Evolutionary conservation across 2,888 invertebrate genomes (phyloP).

Genomic region (Harpalus rubripes): DNA sequence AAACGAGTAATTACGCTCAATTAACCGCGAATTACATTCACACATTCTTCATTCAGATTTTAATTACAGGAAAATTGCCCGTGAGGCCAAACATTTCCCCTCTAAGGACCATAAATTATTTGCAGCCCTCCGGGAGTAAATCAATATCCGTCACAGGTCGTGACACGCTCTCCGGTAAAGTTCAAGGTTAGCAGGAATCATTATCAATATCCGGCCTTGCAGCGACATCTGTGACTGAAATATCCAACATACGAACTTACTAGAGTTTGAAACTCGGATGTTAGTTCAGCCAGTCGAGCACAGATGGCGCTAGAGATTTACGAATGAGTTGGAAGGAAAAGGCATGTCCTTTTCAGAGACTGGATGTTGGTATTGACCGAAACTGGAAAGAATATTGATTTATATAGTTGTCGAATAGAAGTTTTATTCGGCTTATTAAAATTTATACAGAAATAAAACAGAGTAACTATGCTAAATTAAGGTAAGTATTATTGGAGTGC

Average conservation of each 20-base stretch:
- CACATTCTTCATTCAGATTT: conserved; percentile 39
- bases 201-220: conserved; percentile 9
- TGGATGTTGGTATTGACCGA: conserved; percentile 2
- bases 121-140: conserved; percentile 38
- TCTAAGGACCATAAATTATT: conserved; percentile 29
- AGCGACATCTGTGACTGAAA: conserved; percentile 37
- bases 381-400: conserved; percentile 17
- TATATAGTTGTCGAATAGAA: neutral
- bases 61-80: conserved; percentile 47
- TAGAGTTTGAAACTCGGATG: conserved; percentile 5
- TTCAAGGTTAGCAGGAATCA: conserved; percentile 3
- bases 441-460: too few species aligned
- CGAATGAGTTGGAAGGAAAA: neutral
- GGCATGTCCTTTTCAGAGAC: neutral
- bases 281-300: conserved; percentile 31
- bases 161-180: conserved; percentile 19
- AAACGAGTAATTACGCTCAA: neutral
- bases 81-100: neutral
- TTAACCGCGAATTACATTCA: conserved; percentile 29
- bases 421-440: too few species aligned
- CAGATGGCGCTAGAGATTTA: conserved; percentile 46
- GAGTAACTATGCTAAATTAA: too few species aligned
- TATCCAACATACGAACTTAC: neutral
- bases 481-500: too few species aligned
- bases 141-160: conserved; percentile 49